Percentiles rank a stretch among this genome's conserved stretches.
phyloP scores from a whole-genome alignment of 2,113 vertebrate species.

The Acinonyx jubatus region DNA sequence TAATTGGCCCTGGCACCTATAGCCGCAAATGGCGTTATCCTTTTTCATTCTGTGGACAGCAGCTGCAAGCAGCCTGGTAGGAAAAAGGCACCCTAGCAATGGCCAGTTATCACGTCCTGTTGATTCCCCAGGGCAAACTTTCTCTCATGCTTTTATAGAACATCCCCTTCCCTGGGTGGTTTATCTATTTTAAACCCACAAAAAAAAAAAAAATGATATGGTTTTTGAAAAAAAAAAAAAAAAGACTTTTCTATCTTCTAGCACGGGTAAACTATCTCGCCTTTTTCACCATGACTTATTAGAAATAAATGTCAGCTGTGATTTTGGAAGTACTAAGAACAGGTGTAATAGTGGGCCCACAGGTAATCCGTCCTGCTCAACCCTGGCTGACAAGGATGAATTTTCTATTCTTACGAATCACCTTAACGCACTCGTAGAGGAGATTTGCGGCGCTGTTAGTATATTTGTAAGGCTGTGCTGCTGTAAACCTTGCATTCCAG shows the following conservation, averaged over 20 bases:
- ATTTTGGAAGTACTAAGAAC: constrained; percentile 79
- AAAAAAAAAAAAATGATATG: background rate
- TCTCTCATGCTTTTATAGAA: constrained; percentile 6
- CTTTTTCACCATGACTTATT: constrained; percentile 69
- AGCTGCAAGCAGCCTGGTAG: background rate
- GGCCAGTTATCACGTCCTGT: background rate
- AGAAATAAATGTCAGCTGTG: constrained; percentile 82
- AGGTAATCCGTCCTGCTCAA: constrained; percentile 76
- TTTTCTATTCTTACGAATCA: constrained; percentile 82
- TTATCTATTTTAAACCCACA: constrained; percentile 37
- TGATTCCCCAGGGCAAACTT: background rate
- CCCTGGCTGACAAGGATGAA: constrained; percentile 73
- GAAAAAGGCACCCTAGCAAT: background rate
- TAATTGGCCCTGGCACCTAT: background rate
- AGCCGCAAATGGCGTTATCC: background rate
- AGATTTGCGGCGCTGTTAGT: constrained; percentile 67
- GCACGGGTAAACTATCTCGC: constrained; percentile 61
- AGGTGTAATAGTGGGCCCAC: constrained; percentile 61
- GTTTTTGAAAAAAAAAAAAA: background rate
- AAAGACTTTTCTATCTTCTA: constrained; percentile 68
- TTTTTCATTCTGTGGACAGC: background rate
- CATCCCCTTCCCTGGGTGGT: background rate
- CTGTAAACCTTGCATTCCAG: constrained; percentile 67
- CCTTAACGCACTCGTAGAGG: constrained; percentile 72
- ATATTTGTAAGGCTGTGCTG: constrained; percentile 67